Evolutionary conservation across 2,797 vertebrate species (phyloP).

Genomic region (Spinus olivaceus): DNA sequence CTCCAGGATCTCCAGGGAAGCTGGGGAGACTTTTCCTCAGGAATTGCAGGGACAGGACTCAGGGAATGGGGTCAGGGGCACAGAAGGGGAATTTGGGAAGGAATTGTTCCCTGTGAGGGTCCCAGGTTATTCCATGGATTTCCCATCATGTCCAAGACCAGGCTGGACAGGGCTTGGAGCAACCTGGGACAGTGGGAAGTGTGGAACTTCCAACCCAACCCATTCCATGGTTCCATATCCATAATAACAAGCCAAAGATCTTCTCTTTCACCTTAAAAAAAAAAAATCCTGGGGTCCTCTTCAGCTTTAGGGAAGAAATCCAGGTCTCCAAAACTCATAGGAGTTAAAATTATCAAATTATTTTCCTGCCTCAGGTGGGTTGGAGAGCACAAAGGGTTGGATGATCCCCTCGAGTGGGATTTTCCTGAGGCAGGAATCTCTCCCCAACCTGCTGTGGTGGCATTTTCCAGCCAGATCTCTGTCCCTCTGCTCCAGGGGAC

Average conservation of each 20-base stretch:
- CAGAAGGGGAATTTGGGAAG: neutral
- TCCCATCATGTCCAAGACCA: accelerated
- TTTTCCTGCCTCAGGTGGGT: neutral
- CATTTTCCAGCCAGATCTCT: neutral
- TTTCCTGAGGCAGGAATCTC: neutral
- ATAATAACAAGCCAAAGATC: accelerated
- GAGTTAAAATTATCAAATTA: neutral
- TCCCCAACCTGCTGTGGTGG: neutral
- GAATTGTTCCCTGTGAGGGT: neutral
- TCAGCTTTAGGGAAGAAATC: neutral
- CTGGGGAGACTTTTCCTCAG: neutral
- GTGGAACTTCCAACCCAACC: neutral
- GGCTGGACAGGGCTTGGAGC: neutral
- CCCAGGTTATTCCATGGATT: neutral
- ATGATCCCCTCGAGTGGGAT: accelerated
- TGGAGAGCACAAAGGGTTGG: neutral
- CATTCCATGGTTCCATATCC: neutral
- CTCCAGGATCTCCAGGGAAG: neutral
- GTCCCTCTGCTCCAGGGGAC: accelerated
- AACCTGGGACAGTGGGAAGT: accelerated
- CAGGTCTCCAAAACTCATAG: neutral
- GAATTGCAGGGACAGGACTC: neutral
- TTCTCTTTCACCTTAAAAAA: neutral
- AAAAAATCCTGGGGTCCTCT: neutral
- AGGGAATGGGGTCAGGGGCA: neutral